Evolutionary conservation across 2,888 invertebrate species (phyloP).

Genomic region (Hypsopygia costalis): DNA sequence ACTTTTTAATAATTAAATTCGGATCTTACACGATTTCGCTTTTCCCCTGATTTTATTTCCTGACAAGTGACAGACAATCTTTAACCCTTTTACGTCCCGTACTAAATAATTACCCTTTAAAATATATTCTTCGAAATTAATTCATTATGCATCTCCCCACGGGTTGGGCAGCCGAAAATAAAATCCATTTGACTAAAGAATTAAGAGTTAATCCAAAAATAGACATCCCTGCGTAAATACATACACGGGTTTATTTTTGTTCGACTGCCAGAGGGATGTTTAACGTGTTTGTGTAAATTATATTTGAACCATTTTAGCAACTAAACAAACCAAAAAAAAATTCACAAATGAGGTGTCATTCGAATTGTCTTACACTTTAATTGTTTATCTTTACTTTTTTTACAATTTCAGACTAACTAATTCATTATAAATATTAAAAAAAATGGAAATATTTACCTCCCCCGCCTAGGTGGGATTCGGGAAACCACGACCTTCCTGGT

Average conservation of each 20-base stretch:
- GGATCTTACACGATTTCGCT: slow-evolving; percentile 47
- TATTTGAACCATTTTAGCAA: too few relatives aligned
- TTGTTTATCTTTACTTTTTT: too few relatives aligned
- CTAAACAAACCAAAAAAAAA: too few relatives aligned
- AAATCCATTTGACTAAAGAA: slow-evolving; percentile 26
- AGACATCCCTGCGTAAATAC: slow-evolving; percentile 1
- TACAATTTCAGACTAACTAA: too few relatives aligned
- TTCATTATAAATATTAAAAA: too few relatives aligned
- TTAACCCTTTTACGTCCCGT: slow-evolving; percentile 59
- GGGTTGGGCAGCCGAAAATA: slow-evolving; percentile 39
- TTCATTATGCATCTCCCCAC: slow-evolving; percentile 48
- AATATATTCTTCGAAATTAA: slow-evolving; percentile 67
- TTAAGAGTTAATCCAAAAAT: slow-evolving; percentile 6
- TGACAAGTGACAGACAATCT: slow-evolving; percentile 69
- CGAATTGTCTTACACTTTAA: too few relatives aligned
- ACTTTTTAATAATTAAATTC: slow-evolving; percentile 29
- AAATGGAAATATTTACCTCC: too few relatives aligned
- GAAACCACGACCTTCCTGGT: too few relatives aligned
- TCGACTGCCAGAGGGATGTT: not conserved
- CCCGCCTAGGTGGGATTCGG: too few relatives aligned
- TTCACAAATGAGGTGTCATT: too few relatives aligned
- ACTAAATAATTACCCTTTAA: slow-evolving; percentile 57
- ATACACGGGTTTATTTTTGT: not conserved
- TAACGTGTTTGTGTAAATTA: too few relatives aligned
- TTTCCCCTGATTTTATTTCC: slow-evolving; percentile 42